Conservation (phyloP, 1,140 invertebrate species). For the Meloidogyne chitwoodi region DNA sequence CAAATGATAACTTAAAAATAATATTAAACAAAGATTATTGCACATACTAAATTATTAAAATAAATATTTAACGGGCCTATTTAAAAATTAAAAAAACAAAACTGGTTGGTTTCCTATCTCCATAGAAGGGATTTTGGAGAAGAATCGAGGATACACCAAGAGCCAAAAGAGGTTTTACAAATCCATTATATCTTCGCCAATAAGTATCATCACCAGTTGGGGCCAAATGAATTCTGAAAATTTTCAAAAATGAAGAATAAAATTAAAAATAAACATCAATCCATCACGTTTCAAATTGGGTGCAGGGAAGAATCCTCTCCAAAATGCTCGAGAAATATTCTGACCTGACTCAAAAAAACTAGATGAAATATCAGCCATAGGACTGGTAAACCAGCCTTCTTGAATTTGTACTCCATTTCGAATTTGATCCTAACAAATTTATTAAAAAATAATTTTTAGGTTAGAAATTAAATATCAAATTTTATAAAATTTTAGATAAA, state of each 20-base stretch:
- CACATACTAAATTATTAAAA: too few species aligned
- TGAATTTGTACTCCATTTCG: constrained; percentile 73
- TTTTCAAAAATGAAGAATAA: constrained; percentile 12
- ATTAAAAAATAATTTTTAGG: not conserved
- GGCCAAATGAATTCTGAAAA: constrained; percentile 82
- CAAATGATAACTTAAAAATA: too few species aligned
- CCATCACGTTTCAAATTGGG: constrained; percentile 68
- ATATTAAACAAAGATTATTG: too few species aligned
- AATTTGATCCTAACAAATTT: constrained; percentile 70
- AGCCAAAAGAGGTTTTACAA: constrained; percentile 71
- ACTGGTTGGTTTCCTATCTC: constrained; percentile 76
- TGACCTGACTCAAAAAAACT: not conserved
- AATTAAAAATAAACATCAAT: constrained; percentile 37
- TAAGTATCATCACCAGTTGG: constrained; percentile 97
- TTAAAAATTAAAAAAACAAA: not conserved
- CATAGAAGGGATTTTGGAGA: constrained; percentile 94
- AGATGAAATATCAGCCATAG: constrained; percentile 69
- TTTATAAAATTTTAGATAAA: not conserved
- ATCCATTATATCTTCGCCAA: constrained; percentile 73
- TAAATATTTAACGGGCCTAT: too few species aligned
- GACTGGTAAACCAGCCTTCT: constrained; percentile 83
- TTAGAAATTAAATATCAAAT: not conserved
- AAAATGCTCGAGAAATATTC: constrained; percentile 19
- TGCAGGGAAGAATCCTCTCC: constrained; percentile 28
- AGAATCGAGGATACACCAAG: constrained; percentile 85